phyloP scores from a whole-genome alignment of 2,797 vertebrate species.

The Melanitta fusca region DNA sequence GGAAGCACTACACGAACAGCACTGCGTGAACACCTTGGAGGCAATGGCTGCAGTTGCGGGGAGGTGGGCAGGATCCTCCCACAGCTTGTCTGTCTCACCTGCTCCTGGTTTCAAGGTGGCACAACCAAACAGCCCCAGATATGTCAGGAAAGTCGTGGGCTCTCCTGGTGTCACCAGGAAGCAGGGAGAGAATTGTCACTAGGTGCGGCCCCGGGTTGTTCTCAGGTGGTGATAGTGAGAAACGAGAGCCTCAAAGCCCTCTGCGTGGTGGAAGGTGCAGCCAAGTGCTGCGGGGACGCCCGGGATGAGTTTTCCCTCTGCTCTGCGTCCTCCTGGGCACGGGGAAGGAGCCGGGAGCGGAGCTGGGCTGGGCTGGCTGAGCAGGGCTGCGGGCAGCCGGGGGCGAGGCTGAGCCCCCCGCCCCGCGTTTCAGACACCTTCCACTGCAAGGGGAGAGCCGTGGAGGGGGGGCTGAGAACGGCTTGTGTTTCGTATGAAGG shows the following conservation, averaged over 20 bases:
- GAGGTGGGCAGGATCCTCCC: neutral
- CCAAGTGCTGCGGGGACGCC: neutral
- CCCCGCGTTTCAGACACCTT: neutral
- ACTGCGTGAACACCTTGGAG: fast-evolving
- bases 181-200: no score
- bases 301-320: no score
- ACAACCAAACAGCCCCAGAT: no score
- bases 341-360: neutral
- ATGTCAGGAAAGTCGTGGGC: neutral
- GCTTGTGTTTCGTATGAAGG: conserved; percentile 53
- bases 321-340: fast-evolving
- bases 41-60: neutral
- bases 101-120: no score
- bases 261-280: neutral
- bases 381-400: neutral
- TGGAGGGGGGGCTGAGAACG: neutral
- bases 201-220: neutral
- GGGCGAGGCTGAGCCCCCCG: neutral
- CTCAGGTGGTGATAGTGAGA: neutral
- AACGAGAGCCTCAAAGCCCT: neutral
- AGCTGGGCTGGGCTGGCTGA: neutral
- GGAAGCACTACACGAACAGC: fast-evolving
- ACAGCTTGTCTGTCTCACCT: fast-evolving
- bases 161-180: neutral
- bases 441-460: neutral